Conservation (phyloP, 2,888 invertebrate species). For the Nycteola revayana region DNA sequence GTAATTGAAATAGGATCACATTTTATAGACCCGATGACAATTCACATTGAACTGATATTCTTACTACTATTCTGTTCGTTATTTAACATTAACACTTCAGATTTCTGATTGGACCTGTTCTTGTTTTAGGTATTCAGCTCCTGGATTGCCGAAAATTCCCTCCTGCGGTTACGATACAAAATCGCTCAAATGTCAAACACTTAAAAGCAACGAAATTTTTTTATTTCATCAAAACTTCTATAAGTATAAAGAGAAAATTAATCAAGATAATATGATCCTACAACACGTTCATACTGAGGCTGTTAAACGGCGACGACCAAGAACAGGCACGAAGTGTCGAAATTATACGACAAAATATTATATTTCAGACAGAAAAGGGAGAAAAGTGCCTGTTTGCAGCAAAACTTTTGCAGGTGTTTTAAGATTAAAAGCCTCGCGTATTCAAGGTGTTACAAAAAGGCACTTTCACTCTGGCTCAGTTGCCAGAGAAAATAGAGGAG, state of each 20-base stretch:
- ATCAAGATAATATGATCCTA: slow-evolving; percentile 4
- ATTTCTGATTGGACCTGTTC: neutral
- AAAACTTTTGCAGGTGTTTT: slow-evolving; percentile 1
- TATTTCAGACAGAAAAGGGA: neutral
- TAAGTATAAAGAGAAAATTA: neutral
- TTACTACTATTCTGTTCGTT: neutral
- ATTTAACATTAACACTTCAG: no score
- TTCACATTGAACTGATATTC: slow-evolving; percentile 1
- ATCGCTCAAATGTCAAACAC: neutral
- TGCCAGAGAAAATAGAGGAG: slow-evolving; percentile 11
- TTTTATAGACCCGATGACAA: neutral
- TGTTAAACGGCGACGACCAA: slow-evolving; percentile 1
- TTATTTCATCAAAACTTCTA: slow-evolving; percentile 2
- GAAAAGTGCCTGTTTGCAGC: neutral
- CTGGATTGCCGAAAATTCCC: neutral
- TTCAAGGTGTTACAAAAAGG: slow-evolving; percentile 8
- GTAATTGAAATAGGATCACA: no score
- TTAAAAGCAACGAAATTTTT: neutral
- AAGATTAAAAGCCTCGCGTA: slow-evolving; percentile 1
- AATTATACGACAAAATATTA: neutral
- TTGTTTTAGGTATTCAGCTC: slow-evolving; percentile 1
- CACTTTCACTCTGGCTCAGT: slow-evolving; percentile 2
- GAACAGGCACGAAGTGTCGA: neutral
- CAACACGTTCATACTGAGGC: neutral
- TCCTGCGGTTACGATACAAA: neutral